These are phyloP conservation scores for Paradoxurus hermaphroditus DNA, from an alignment of 2,113 vertebrate genomes.

Conservation along the genomic window DNA sequence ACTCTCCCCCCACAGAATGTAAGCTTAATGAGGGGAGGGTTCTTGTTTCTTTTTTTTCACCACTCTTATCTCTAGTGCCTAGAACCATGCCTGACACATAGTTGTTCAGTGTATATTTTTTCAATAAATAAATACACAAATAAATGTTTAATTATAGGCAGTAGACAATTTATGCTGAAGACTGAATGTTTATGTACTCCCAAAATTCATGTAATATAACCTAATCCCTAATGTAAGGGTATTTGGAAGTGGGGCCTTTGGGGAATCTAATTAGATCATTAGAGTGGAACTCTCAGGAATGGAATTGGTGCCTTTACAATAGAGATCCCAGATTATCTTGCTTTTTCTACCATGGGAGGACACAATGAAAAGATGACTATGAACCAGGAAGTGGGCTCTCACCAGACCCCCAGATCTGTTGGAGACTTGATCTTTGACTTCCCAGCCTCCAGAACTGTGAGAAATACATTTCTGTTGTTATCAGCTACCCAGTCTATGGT, in stretches of 20 bases:
- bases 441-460: neutral
- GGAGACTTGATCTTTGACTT: neutral
- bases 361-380: neutral
- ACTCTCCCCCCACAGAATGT: neutral
- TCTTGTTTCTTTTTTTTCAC: neutral
- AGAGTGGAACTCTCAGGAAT: neutral
- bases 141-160: neutral
- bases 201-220: neutral
- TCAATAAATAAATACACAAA: neutral
- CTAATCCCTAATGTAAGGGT: neutral
- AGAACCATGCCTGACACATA: neutral
- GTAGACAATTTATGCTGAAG: neutral
- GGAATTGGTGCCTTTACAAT: neutral
- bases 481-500: neutral
- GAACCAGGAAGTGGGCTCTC: neutral
- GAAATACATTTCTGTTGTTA: neutral
- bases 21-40: neutral
- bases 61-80: neutral
- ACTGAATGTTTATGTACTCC: neutral
- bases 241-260: neutral
- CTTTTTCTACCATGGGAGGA: neutral
- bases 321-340: neutral
- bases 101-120: neutral
- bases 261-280: neutral
- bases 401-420: neutral